phyloP scores from a whole-genome alignment of 2,797 vertebrate species.

The Pterois miles region DNA sequence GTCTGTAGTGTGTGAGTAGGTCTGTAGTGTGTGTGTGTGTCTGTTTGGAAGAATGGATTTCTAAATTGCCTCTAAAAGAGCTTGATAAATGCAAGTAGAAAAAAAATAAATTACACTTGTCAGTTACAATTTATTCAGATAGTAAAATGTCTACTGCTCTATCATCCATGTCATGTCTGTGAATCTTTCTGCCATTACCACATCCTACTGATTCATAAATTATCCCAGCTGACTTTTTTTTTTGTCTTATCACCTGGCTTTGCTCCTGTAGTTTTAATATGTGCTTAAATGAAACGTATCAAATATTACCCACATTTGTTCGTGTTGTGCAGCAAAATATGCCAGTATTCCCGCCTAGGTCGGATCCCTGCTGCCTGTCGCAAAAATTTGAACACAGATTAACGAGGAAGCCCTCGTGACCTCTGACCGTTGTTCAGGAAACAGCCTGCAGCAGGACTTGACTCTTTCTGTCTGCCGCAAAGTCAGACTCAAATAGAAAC shows the following conservation, averaged over 20 bases:
- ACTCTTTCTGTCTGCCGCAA: slow-evolving; percentile 25
- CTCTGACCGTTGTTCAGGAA: slow-evolving; percentile 41
- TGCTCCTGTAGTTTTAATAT: slow-evolving; percentile 2
- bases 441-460: slow-evolving; percentile 42
- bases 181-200: slow-evolving; percentile 46
- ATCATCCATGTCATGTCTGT: slow-evolving; percentile 57
- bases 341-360: background rate
- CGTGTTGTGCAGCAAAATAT: background rate
- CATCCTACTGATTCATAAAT: slow-evolving; percentile 52
- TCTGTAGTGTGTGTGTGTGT: background rate
- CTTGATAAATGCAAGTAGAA: slow-evolving; percentile 62
- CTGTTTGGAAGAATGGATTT: slow-evolving; percentile 40
- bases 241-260: slow-evolving; percentile 11
- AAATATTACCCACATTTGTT: background rate
- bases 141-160: slow-evolving; percentile 60
- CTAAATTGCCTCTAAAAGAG: slow-evolving; percentile 64
- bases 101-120: slow-evolving; percentile 61
- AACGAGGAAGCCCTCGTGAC: slow-evolving; percentile 9
- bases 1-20: background rate
- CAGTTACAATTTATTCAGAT: slow-evolving; percentile 66
- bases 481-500: slow-evolving; percentile 27
- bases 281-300: slow-evolving; percentile 5
- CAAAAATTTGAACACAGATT: slow-evolving; percentile 5
- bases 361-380: background rate
- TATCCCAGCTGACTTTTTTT: slow-evolving; percentile 1